Conservation (phyloP, 2,888 invertebrate species). For the Agriotes lineatus region DNA sequence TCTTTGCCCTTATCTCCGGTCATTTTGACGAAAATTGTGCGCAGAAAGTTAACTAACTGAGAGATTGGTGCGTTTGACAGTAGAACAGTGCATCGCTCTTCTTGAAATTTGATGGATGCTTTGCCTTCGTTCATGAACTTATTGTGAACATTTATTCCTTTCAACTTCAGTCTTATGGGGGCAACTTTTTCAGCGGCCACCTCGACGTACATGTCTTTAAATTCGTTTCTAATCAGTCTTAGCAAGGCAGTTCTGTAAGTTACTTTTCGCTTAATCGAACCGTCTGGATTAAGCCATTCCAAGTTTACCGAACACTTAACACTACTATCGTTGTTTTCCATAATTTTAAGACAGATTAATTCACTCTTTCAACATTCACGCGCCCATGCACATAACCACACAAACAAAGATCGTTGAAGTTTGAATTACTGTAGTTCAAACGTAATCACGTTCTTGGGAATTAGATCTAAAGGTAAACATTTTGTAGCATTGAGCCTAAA, state of each 20-base stretch:
- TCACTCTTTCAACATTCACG: neutral
- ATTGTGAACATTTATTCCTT: conserved; percentile 84
- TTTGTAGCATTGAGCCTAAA: neutral
- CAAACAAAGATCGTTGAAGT: neutral
- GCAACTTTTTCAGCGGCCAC: conserved; percentile 75
- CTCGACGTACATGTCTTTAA: conserved; percentile 82
- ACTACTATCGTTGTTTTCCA: conserved; percentile 24
- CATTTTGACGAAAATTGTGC: conserved; percentile 85
- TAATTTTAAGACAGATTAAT: conserved; percentile 9
- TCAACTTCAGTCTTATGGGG: conserved; percentile 76
- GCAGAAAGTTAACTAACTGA: conserved; percentile 81
- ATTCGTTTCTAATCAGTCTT: conserved; percentile 83
- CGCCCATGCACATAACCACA: neutral
- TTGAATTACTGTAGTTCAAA: neutral
- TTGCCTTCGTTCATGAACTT: conserved; percentile 92
- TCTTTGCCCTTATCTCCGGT: conserved; percentile 70
- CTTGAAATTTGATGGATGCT: conserved; percentile 86
- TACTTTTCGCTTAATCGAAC: conserved; percentile 68
- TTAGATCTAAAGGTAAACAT: neutral
- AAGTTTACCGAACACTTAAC: conserved; percentile 70
- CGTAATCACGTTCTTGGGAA: neutral
- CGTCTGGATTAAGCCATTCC: conserved; percentile 71
- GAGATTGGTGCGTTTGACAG: conserved; percentile 91
- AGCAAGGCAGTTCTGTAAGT: conserved; percentile 76
- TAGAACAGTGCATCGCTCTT: conserved; percentile 79